These are phyloP conservation scores for Larimichthys polyactis DNA, from an alignment of 2,113 vertebrate species.

Conservation along the genomic window DNA sequence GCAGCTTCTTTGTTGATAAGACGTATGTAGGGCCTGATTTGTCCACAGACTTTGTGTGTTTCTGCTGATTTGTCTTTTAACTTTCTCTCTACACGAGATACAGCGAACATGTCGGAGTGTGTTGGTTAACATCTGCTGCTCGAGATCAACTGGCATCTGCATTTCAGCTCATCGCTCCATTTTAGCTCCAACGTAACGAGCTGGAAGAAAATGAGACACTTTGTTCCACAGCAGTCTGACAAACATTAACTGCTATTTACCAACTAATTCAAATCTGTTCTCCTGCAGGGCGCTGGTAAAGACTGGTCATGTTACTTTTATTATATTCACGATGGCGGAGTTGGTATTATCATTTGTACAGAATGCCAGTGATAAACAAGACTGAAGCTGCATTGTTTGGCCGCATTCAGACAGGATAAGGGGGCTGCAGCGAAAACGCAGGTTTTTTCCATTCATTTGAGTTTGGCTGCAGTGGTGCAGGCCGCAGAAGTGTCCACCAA, in stretches of 20 bases:
- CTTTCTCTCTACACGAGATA: too few relatives aligned
- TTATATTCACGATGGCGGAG: background rate
- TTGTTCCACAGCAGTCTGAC: background rate
- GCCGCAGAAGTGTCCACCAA: too few relatives aligned
- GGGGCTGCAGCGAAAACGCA: too few relatives aligned
- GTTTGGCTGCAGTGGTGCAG: too few relatives aligned
- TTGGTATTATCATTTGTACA: background rate
- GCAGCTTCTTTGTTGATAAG: background rate
- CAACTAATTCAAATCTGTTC: background rate
- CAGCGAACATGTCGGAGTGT: too few relatives aligned
- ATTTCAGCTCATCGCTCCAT: background rate
- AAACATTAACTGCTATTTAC: too few relatives aligned
- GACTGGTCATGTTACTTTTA: background rate
- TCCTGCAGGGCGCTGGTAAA: background rate
- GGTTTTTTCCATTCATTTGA: too few relatives aligned
- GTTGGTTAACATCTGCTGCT: too few relatives aligned
- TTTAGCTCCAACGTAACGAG: background rate
- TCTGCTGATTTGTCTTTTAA: background rate
- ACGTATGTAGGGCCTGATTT: background rate
- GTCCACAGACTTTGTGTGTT: too few relatives aligned
- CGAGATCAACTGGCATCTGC: background rate
- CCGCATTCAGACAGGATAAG: too few relatives aligned
- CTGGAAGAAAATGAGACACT: background rate
- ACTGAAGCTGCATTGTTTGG: too few relatives aligned
- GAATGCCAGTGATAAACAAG: too few relatives aligned